phyloP scores from a whole-genome alignment of 2,888 invertebrate genomes.

The Drosophila fungiperda region DNA sequence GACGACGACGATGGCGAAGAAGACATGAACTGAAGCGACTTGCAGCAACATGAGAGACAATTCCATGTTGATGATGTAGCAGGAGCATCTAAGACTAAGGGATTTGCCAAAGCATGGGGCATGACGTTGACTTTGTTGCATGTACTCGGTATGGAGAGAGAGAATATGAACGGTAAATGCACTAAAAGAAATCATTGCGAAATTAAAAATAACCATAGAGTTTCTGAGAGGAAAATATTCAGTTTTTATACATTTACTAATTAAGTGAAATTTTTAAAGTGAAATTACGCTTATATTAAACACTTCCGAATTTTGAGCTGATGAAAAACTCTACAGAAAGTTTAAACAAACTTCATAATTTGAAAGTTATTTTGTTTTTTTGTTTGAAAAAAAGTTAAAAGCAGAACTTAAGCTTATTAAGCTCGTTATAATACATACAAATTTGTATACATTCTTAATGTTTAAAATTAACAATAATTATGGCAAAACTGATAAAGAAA shows the following conservation, averaged over 20 bases:
- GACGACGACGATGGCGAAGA: conserved; percentile 10
- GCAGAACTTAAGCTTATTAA: neutral
- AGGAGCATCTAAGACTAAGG: conserved; percentile 53
- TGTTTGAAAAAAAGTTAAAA: neutral
- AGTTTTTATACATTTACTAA: neutral
- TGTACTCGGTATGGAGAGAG: conserved; percentile 6
- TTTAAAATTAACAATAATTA: neutral
- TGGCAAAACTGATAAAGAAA: neutral
- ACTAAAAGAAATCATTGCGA: conserved; percentile 27
- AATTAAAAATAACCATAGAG: neutral
- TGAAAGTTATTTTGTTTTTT: neutral
- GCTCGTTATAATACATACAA: neutral
- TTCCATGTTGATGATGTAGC: conserved; percentile 50
- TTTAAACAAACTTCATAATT: neutral
- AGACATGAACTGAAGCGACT: conserved; percentile 31
- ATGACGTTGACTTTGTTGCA: conserved; percentile 56
- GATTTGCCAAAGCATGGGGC: conserved; percentile 57
- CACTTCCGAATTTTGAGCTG: neutral
- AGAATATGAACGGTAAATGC: conserved; percentile 13
- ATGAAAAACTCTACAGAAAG: neutral
- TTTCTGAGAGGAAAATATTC: neutral
- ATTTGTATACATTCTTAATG: neutral
- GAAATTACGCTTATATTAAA: neutral
- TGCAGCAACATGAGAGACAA: conserved; percentile 50
- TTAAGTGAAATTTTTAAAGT: neutral